These are phyloP conservation scores for Agonum fuliginosum DNA, from an alignment of 2,888 invertebrate genomes.

Conservation along the genomic window DNA sequence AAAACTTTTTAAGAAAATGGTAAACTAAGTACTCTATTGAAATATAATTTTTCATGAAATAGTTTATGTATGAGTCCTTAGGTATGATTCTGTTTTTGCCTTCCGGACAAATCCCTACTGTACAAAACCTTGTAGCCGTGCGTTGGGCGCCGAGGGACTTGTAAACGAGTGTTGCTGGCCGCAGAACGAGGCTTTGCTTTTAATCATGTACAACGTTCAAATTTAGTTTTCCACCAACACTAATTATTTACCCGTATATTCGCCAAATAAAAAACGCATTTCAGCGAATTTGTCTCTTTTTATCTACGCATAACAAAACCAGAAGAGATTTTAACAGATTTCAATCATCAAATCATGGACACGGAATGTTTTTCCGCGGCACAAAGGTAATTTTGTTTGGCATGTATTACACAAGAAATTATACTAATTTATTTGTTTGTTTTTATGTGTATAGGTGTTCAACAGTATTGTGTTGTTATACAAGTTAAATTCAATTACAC, in stretches of 20 bases:
- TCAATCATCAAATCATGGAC: not conserved
- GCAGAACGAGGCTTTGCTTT: conserved; percentile 12
- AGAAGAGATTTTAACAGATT: not conserved
- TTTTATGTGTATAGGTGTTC: too few species aligned
- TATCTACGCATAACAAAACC: not conserved
- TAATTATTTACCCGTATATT: conserved; percentile 34
- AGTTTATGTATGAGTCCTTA: too few species aligned
- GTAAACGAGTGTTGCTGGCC: not conserved
- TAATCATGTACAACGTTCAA: conserved; percentile 31
- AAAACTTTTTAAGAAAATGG: too few species aligned
- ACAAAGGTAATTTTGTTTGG: conserved; percentile 1
- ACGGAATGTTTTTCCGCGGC: not conserved
- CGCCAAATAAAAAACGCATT: conserved; percentile 19
- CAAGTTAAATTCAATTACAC: too few species aligned
- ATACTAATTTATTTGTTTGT: conserved; percentile 19
- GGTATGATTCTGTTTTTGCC: too few species aligned
- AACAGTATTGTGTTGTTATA: too few species aligned
- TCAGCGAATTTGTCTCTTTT: not conserved
- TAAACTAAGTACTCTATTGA: too few species aligned
- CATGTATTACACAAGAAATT: conserved; percentile 24
- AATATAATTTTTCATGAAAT: too few species aligned
- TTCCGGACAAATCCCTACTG: not conserved
- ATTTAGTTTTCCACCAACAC: conserved; percentile 13
- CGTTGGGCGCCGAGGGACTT: not conserved
- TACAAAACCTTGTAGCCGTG: not conserved